Conservation (phyloP, 2,888 invertebrate genomes). For the Temnothorax ravouxi region DNA sequence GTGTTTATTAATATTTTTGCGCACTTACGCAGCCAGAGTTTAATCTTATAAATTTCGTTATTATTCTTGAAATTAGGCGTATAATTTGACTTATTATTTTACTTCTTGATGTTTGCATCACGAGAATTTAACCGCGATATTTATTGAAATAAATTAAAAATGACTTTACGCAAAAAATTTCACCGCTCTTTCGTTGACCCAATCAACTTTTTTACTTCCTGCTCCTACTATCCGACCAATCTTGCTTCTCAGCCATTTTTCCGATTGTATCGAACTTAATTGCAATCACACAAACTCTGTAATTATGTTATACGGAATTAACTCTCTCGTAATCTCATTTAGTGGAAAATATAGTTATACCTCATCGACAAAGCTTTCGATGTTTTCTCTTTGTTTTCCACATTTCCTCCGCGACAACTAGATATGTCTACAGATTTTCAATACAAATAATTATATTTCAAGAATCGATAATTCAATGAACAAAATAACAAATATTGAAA, state of each 20-base stretch:
- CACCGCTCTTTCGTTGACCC: not conserved
- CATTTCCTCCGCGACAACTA: not conserved
- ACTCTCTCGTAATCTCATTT: slow-evolving; percentile 22
- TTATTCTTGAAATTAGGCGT: not conserved
- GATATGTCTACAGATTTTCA: not conserved
- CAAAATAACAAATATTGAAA: not conserved
- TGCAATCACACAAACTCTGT: slow-evolving; percentile 36
- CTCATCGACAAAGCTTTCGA: slow-evolving; percentile 17
- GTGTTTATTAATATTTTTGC: not conserved
- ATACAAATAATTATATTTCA: slow-evolving; percentile 17
- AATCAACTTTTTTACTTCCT: not conserved
- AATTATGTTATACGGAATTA: slow-evolving; percentile 41
- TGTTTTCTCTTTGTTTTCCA: slow-evolving; percentile 20
- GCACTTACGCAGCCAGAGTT: not conserved
- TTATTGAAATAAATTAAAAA: not conserved
- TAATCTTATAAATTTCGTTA: slow-evolving; percentile 12
- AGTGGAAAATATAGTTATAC: slow-evolving; percentile 33
- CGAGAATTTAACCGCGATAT: not conserved
- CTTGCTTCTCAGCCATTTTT: slow-evolving; percentile 18
- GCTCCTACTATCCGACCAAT: not conserved
- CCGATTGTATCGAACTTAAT: slow-evolving; percentile 29
- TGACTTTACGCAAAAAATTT: not conserved
- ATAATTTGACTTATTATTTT: not conserved
- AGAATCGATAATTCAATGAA: slow-evolving; percentile 26
- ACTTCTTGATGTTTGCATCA: not conserved